Evolutionary conservation across 2,888 invertebrate species (phyloP), one percentile per base, ranked within the genome.

Genomic region (Antheraea yamamai): DNA sequence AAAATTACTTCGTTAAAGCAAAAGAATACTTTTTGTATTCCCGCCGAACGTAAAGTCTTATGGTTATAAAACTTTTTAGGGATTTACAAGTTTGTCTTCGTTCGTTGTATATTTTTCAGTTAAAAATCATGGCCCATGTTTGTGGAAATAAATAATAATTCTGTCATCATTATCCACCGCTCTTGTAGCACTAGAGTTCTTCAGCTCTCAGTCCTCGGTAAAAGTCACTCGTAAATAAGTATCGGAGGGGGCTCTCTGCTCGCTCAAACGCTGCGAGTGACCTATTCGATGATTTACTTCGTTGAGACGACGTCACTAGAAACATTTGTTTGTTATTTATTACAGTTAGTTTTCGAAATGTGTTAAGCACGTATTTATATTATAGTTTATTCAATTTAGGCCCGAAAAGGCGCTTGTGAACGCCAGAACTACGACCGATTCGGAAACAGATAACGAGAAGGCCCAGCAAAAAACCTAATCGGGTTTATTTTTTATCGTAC

Each of bases 151-250:
- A 6, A 26, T 30, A 30, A 66, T 47, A 30, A 30, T 66, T 30
- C 30, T 18, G 14, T 30, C 64, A 66, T 66, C 26, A 66, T 66
- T 30, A 66, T 30, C 64, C 30, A 66, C 4, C 30, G n/a, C 39
- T 1, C 39, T n/a, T 39, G n/a, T 39, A 70, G 70, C n/a, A 70
- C 70, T 70, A 70, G 39, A 70, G 61, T 61, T 12, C 10, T 12
- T 61, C 61, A 61, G 23, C 39, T 39, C 70, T 70, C 70, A 35
- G 70, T 23, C 23, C 64, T 39, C 70, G 39, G 39, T 70, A 39
- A 70, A 70, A 39, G 20, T 70, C 35, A 70, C 70, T 70, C 70
- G 70, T 66, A 77, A 77, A 66, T 66, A 66, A 66, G 64, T 66
- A 66, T 4, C 30, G 64, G 30, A 66, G 64, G 64, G 64, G 30